Evolutionary conservation across 1,140 invertebrate genomes (phyloP).

Genomic region (Coptotermes formosanus): DNA sequence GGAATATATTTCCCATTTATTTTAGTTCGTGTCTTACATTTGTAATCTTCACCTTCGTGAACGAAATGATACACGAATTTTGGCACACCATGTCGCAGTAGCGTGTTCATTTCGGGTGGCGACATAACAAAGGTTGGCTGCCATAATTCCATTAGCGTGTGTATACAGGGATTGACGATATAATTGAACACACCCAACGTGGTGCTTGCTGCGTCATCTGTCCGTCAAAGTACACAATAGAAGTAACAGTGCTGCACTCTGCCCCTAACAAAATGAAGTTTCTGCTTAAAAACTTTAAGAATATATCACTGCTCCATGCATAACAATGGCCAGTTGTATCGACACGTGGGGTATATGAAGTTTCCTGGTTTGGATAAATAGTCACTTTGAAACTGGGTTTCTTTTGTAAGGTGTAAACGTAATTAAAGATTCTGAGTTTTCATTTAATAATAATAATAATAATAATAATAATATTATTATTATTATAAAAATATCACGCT

Average conservation of each 20-base stretch:
- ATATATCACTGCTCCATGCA: background rate
- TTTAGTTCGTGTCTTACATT: no score
- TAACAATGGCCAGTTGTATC: background rate
- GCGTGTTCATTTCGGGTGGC: background rate
- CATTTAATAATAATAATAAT: background rate
- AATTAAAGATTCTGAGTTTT: background rate
- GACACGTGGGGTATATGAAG: background rate
- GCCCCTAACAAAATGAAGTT: background rate
- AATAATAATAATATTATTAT: background rate
- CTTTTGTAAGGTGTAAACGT: background rate
- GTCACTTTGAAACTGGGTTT: background rate
- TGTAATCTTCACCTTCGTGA: no score
- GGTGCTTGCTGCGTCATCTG: slow-evolving; percentile 3
- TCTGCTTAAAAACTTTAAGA: background rate
- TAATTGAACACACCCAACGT: slow-evolving; percentile 1
- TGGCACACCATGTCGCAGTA: background rate
- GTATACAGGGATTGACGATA: background rate
- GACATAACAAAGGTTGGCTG: background rate
- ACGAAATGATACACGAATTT: background rate
- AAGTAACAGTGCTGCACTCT: background rate
- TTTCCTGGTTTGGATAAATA: background rate
- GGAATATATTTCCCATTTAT: no score
- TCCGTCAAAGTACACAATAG: slow-evolving; percentile 9
- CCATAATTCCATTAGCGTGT: slow-evolving; percentile 12
- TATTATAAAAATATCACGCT: no score